Evolutionary conservation across 2,888 invertebrate species (phyloP).

Genomic region (Abscondita cerata): DNA sequence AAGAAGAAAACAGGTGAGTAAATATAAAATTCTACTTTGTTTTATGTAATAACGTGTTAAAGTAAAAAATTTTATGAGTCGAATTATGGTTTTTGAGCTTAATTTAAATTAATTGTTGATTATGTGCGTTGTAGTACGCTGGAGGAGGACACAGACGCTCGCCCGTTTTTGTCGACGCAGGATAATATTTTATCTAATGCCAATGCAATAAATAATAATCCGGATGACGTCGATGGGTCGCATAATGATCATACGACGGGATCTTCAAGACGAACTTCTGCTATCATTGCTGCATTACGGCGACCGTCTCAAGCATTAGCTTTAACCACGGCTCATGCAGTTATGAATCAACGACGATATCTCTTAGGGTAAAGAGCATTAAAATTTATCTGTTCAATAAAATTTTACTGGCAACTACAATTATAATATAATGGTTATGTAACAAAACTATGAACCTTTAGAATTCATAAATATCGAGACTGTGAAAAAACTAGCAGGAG

Average conservation of each 20-base stretch:
- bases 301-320: slow-evolving; percentile 68
- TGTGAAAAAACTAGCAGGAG: no score
- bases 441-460: no score
- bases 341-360: slow-evolving; percentile 53
- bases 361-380: slow-evolving; percentile 44
- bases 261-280: slow-evolving; percentile 65
- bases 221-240: slow-evolving; percentile 18
- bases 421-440: no score
- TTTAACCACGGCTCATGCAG: slow-evolving; percentile 62
- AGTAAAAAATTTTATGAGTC: not conserved
- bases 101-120: not conserved
- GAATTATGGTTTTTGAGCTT: slow-evolving; percentile 12
- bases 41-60: slow-evolving; percentile 8
- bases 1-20: slow-evolving; percentile 47
- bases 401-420: no score
- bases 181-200: slow-evolving; percentile 19
- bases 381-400: no score
- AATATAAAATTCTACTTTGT: slow-evolving; percentile 16
- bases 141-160: slow-evolving; percentile 13
- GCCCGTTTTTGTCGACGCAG: slow-evolving; percentile 17
- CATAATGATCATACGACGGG: slow-evolving; percentile 34
- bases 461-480: no score
- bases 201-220: slow-evolving; percentile 16
- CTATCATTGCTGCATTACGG: slow-evolving; percentile 69
- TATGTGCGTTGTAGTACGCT: slow-evolving; percentile 5